phyloP scores from a whole-genome alignment of 2,888 invertebrate species.

The Lasioglossum malachurum region DNA sequence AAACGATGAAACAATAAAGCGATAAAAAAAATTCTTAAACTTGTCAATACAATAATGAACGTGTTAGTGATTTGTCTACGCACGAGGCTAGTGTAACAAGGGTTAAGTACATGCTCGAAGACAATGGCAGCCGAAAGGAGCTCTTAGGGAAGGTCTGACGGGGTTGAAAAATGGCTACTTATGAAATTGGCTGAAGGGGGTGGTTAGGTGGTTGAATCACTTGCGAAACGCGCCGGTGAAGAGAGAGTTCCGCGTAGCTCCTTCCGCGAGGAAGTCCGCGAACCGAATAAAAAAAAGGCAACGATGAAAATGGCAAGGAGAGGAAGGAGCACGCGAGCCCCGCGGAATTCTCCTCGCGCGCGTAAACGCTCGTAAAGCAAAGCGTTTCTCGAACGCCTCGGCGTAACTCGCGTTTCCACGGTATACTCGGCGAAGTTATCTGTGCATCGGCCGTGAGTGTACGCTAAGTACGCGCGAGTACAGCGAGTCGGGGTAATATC shows the following conservation, averaged over 20 bases:
- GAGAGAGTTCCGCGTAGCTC: background rate
- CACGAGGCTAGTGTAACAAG: background rate
- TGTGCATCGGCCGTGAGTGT: conserved; percentile 77
- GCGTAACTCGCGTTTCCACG: conserved; percentile 68
- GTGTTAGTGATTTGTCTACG: background rate
- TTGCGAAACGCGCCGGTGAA: background rate
- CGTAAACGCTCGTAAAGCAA: conserved; percentile 76
- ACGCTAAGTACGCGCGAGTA: conserved; percentile 71
- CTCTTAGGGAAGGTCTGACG: background rate
- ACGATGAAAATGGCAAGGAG: conserved; percentile 1
- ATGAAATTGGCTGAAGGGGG: background rate
- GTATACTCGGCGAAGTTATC: conserved; percentile 73
- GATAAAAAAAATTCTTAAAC: background rate
- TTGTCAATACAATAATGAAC: background rate
- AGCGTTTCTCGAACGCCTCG: conserved; percentile 74
- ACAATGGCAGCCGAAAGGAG: background rate
- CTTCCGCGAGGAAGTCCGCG: background rate
- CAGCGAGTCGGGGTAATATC: conserved; percentile 57
- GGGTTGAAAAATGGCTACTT: background rate
- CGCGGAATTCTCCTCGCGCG: conserved; percentile 48
- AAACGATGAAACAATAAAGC: no score
- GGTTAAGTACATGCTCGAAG: background rate
- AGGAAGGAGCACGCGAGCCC: conserved; percentile 50
- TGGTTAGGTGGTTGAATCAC: background rate
- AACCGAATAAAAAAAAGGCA: background rate